Evolutionary conservation across 2,797 vertebrate genomes (phyloP), one percentile per base, ranked within the genome.

Genomic region (Aulostomus chinensis): DNA sequence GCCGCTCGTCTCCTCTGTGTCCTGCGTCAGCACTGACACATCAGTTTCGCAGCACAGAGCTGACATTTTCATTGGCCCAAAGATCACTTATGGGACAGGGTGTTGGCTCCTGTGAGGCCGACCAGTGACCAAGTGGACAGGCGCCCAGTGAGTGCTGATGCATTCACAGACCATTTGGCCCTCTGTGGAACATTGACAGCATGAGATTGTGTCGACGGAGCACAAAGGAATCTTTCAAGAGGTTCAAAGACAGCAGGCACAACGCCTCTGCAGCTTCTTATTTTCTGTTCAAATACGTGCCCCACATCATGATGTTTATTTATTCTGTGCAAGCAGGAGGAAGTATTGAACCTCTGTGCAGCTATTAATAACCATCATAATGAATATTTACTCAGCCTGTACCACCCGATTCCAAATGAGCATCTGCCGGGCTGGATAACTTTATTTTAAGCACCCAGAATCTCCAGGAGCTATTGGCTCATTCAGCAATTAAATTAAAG

Each of bases 1-100:
- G 31, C 46, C 16, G 1, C 37, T 68, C 33, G 62, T 60, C 28
- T 18, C 68, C 73, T 68, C 55, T 51, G 68, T 39, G 73, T 65
- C 69, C 74, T 65, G 66, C 51, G 57, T 86, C 73, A 85, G 79
- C 74, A 63, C 73, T 77, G 78, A 86, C 59, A 81, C 78, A 78
- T 37, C 71, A 80, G 41, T 80, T 77, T 83, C 64, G 57, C 46
- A 32, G 55, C 73, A 39, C 76, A 58, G 49, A 54, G 71, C 54
- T 84, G 81, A 80, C 85, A 84, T 85, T 78, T 82, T 66, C 67
- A 77, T 61, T 76, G 83, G 76, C 67, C 57, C 54, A 32, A 3
- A 78, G 67, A 76, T 69, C 71, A 66, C 80, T 73, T 71, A 13
- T 58, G 73, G 79, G 78, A 58, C 75, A 50, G 71, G 62, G 78